Base-by-base conservation (phyloP, 2,888 invertebrate genomes). In the Orgyia antiqua region DNA sequence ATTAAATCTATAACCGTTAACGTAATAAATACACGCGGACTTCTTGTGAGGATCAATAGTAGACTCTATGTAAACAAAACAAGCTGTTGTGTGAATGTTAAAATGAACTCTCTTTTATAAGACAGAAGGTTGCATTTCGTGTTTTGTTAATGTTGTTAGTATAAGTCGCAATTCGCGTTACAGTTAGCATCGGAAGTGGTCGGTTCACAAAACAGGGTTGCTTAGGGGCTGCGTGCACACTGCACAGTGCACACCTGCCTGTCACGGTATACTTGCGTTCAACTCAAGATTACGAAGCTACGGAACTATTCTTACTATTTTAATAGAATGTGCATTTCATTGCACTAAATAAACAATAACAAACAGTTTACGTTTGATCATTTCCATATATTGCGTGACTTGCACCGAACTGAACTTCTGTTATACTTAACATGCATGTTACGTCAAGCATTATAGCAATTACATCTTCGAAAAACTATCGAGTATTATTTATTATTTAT, bases 211-310 rank as follows among this genome's bases (percentile, higher is more conserved):
- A 30, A 39, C 48, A 52, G 55, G 48, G 53, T 58, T 56, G 43
- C 42, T 45, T 45, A 50, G 58, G 69, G 69, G 65, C 61, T 59
- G 64, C 55, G 55, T 58, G n/a, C n/a, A n/a, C n/a, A n/a, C n/a
- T n/a, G n/a, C n/a, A n/a, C n/a, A n/a, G n/a, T 61, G 51, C 60
- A 59, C 78, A 78, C 77, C 76, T 78, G 79, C 73, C 63, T 47
- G 57, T 56, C 59, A 62, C 65, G 66, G 61, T 53, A 67, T 59
- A 50, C 59, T 66, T 65, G 58, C 56, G 45, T 43, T 30, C 27
- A 41, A 35, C 34, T 24, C 31, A 38, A n/a, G n/a, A 40, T 50
- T 42, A 39, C 47, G 45, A 48, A 36, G 37, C 49, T 45, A n/a
- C n/a, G n/a, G n/a, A n/a, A n/a, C n/a, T n/a, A n/a, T n/a, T n/a